Evolutionary conservation across 2,797 vertebrate species (phyloP), one percentile per base, ranked within the genome.

Genomic region (Silurus aristotelis): DNA sequence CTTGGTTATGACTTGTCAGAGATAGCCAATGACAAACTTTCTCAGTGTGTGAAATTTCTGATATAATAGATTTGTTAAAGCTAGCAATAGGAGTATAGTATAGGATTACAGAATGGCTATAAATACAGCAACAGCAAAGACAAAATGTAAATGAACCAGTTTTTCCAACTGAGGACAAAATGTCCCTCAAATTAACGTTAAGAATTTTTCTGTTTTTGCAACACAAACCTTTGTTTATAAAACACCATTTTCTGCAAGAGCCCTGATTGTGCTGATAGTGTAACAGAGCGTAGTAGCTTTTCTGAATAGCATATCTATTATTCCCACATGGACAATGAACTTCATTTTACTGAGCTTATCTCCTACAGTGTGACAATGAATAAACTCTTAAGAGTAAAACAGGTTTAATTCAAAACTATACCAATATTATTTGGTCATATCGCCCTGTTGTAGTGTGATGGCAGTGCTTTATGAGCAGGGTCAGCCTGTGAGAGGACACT

Each of bases 401-500:
- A 17, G 52, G 55, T 27, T 56, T 27, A 2, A 76, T 58, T 76
- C 19, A 73, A 5, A 6, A 52, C 0, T 22, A 20, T 12, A 9
- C 5, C 15, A 17, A 10, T 25, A 66, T 48, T 80, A 17, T 46
- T 64, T 64, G 46, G 60, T 10, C 6, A 1, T 79, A 15, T 46
- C 1, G 25, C 77, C 17, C 43, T 48, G 43, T n/a, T 52, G 8
- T 52, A 80, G 43, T 17, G 46, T 61, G 55, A 20, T 56, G 46
- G 64, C 31, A 46, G 22, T 46, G 63, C 52, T 83, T 77, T 61
- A 78, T 61, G 68, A 70, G 60, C 43, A 55, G 22, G 66, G 85
- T 83, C 55, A 46, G 73, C 2, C n/a, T 71, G 56, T 43, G 67
- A 67, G 72, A 78, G 75, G 82, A 71, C 82, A 80, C 77, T 64